Conservation (phyloP, 2,888 invertebrate species). For the Parelbella ahira region DNA sequence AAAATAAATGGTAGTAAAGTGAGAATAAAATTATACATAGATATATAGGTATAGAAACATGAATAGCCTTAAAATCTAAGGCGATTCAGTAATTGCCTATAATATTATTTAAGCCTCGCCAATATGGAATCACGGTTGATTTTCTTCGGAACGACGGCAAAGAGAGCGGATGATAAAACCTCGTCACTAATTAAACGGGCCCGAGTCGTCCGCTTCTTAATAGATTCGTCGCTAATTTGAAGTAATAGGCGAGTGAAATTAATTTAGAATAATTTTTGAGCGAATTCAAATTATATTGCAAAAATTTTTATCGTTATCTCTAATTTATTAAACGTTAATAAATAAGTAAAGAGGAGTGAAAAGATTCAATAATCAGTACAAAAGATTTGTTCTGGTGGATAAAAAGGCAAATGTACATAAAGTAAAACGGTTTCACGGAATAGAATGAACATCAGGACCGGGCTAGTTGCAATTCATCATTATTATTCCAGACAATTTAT, state of each 20-base stretch:
- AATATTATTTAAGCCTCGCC: conserved; percentile 69
- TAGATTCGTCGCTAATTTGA: conserved; percentile 76
- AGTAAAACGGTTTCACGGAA: conserved; percentile 60
- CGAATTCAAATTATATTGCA: too few species aligned
- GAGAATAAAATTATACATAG: conserved; percentile 14
- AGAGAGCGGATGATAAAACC: conserved; percentile 73
- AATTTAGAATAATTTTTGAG: conserved; percentile 27
- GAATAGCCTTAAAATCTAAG: conserved; percentile 20
- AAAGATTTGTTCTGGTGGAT: conserved; percentile 12
- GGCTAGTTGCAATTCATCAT: conserved; percentile 79
- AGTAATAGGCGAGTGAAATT: conserved; percentile 64
- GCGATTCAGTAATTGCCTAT: conserved; percentile 34
- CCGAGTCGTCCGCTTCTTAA: conserved; percentile 68
- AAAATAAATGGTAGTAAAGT: too few species aligned
- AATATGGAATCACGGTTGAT: conserved; percentile 63
- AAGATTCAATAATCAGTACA: too few species aligned
- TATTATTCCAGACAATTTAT: conserved; percentile 81
- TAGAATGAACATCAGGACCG: conserved; percentile 65
- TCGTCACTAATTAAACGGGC: conserved; percentile 76
- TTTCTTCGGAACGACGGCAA: conserved; percentile 63
- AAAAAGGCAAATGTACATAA: conserved; percentile 18
- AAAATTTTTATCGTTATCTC: too few species aligned
- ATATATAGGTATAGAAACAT: not conserved
- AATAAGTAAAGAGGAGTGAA: too few species aligned
- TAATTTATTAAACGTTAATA: too few species aligned